Evolutionary conservation across 2,888 invertebrate species (phyloP).

Genomic region (Alviniconcha strummeri): DNA sequence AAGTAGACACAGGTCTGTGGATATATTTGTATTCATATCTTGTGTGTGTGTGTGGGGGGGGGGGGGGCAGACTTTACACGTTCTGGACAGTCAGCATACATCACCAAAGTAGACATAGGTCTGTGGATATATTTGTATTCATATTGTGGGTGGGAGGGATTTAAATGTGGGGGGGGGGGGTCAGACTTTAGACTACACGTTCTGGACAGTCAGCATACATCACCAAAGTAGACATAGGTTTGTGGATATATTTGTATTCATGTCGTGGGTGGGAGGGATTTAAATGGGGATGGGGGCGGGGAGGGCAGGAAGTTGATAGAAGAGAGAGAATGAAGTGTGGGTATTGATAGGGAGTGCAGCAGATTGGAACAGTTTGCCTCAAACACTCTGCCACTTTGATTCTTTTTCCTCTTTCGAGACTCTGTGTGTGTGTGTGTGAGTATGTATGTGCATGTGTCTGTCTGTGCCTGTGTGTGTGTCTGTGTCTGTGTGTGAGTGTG

Average conservation of each 20-base stretch:
- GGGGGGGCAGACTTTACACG: conserved; percentile 93
- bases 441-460: not conserved
- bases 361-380: too few species aligned
- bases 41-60: conserved; percentile 17
- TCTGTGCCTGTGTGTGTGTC: not conserved
- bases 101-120: conserved; percentile 93
- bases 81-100: conserved; percentile 97
- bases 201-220: conserved; percentile 96
- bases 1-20: conserved; percentile 85
- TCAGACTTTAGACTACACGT: conserved; percentile 96
- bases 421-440: not conserved
- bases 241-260: conserved; percentile 17
- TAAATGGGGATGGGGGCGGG: conserved; percentile 68
- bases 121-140: conserved; percentile 27
- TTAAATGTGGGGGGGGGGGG: conserved; percentile 78
- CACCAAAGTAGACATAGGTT: conserved; percentile 91
- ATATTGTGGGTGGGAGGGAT: too few species aligned
- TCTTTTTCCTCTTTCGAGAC: too few species aligned
- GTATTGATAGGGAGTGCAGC: too few species aligned
- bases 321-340: too few species aligned
- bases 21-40: not conserved
- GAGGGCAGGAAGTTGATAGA: conserved; percentile 81
- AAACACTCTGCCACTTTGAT: too few species aligned
- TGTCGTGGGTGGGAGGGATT: too few species aligned
- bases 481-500: not conserved